Conservation (phyloP, 2,113 vertebrate genomes). For the Chelonoidis abingdonii region DNA sequence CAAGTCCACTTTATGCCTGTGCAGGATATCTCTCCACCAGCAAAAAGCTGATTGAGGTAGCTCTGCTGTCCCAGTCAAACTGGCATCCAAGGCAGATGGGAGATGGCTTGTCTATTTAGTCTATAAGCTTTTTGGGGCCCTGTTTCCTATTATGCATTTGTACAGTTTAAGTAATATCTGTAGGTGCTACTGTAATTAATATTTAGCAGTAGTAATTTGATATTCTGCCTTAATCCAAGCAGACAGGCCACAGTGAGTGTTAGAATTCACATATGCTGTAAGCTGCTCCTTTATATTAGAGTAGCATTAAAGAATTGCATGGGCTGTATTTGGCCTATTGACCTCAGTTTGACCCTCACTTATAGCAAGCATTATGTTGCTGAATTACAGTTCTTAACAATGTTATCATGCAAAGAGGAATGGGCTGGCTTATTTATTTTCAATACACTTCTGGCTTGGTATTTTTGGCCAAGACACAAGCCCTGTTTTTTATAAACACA, state of each 20-base stretch:
- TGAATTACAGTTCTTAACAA: background rate
- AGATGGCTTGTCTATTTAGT: background rate
- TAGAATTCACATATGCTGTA: background rate
- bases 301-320: background rate
- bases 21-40: background rate
- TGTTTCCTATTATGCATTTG: background rate
- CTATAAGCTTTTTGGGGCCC: background rate
- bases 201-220: background rate
- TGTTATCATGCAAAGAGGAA: background rate
- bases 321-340: background rate
- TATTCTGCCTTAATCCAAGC: background rate
- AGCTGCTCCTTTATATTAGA: background rate
- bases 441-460: background rate
- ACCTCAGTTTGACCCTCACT: background rate
- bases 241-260: background rate
- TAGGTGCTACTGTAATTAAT: background rate
- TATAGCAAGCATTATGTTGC: background rate
- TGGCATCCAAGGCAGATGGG: background rate
- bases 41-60: background rate
- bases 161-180: background rate
- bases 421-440: background rate
- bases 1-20: background rate
- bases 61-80: background rate
- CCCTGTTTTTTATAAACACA: background rate
- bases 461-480: background rate